Conservation (phyloP, 2,113 vertebrate genomes). For the Seriola quinqueradiata region DNA sequence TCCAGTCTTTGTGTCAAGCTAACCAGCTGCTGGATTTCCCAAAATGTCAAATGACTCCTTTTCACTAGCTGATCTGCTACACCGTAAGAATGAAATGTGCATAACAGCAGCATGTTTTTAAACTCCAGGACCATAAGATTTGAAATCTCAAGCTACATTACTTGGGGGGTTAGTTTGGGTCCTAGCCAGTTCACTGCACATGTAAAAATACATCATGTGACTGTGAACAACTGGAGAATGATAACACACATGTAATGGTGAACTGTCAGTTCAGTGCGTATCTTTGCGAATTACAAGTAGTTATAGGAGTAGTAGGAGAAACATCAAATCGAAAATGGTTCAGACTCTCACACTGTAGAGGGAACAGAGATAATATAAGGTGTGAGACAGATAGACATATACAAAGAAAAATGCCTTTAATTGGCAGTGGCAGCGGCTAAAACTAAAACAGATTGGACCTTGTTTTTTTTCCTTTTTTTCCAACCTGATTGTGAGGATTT, state of each 20-base stretch:
- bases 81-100: background rate
- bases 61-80: background rate
- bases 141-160: background rate
- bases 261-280: background rate
- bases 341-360: background rate
- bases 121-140: background rate
- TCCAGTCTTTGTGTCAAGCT: background rate
- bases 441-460: conserved; percentile 37
- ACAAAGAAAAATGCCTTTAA: conserved; percentile 69
- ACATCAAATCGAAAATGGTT: conserved; percentile 8
- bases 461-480: background rate
- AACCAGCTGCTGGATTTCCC: background rate
- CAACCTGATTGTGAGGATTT: conserved; percentile 42
- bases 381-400: conserved; percentile 49
- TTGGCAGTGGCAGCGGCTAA: conserved; percentile 43
- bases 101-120: background rate
- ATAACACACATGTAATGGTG: conserved; percentile 3
- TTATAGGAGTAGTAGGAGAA: background rate
- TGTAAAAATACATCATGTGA: background rate
- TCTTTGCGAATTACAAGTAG: background rate
- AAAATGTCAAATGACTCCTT: background rate
- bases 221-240: background rate
- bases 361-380: conserved; percentile 52
- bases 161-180: background rate
- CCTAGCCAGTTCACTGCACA: background rate